Percentiles rank a stretch among this genome's conserved stretches.
Evolutionary conservation across 1,140 invertebrate genomes (phyloP).

Genomic region (Drosophila repleta): DNA sequence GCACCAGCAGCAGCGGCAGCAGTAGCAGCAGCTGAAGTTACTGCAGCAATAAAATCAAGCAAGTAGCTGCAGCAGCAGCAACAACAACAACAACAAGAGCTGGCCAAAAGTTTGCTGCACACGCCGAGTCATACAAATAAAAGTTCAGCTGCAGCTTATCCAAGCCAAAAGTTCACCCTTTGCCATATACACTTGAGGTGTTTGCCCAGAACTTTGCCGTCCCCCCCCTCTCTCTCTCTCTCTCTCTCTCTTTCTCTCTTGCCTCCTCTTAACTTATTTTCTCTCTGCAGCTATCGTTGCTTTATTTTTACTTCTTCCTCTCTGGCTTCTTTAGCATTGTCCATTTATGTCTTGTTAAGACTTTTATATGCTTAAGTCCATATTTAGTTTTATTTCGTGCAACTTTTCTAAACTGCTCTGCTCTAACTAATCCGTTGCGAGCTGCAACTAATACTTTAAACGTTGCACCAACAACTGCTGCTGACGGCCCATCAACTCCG

Average conservation of each 20-base stretch:
- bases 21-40: constrained; percentile 25
- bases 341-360: constrained; percentile 81
- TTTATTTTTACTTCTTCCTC: constrained; percentile 4
- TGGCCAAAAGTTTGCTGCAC: constrained; percentile 60
- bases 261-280: background rate
- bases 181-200: constrained; percentile 61
- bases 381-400: constrained; percentile 68
- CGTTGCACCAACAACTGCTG: background rate
- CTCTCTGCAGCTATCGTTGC: constrained; percentile 56
- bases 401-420: constrained; percentile 65
- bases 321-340: constrained; percentile 50
- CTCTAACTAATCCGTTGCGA: constrained; percentile 55
- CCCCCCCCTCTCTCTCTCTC: background rate
- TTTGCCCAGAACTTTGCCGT: constrained; percentile 56
- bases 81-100: constrained; percentile 24
- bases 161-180: constrained; percentile 59
- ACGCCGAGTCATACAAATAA: constrained; percentile 77
- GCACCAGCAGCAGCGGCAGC: constrained; percentile 15
- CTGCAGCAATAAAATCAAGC: constrained; percentile 62
- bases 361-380: constrained; percentile 73
- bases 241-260: background rate
- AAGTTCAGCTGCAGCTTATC: constrained; percentile 67
- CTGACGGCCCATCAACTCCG: constrained; percentile 18
- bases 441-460: constrained; percentile 40
- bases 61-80: constrained; percentile 11